Conservation (phyloP, 2,888 invertebrate species). For the Lasioglossum marginatum region DNA sequence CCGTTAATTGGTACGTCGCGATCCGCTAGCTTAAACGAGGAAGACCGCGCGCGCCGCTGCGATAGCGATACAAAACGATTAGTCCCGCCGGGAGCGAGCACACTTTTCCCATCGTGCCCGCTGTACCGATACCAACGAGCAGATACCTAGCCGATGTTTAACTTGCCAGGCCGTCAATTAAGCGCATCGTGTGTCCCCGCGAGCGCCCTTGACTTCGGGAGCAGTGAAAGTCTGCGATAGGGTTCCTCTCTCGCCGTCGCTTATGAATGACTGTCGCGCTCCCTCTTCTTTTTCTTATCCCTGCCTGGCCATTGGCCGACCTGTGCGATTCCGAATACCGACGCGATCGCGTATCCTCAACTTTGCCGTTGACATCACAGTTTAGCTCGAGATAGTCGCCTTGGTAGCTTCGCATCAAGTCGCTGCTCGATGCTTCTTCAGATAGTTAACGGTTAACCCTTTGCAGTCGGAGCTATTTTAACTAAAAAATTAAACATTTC, state of each 20-base stretch:
- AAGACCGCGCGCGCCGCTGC: slow-evolving; percentile 16
- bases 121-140: slow-evolving; percentile 33
- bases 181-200: slow-evolving; percentile 47
- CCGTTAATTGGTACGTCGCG: slow-evolving; percentile 62
- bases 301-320: neutral
- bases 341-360: neutral
- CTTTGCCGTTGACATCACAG: neutral
- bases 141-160: slow-evolving; percentile 52
- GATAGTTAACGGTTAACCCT: too few species aligned
- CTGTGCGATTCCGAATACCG: neutral
- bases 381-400: neutral
- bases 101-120: slow-evolving; percentile 53
- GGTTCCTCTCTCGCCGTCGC: slow-evolving; percentile 46
- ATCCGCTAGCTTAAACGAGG: slow-evolving; percentile 35
- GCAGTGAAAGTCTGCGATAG: slow-evolving; percentile 67
- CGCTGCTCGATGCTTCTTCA: too few species aligned
- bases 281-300: neutral
- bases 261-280: slow-evolving; percentile 47
- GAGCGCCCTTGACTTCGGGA: slow-evolving; percentile 59
- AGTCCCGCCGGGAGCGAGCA: slow-evolving; percentile 37
- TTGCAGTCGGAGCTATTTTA: too few species aligned
- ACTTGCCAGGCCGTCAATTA: slow-evolving; percentile 45
- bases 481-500: too few species aligned
- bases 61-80: slow-evolving; percentile 62
- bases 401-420: neutral